These are phyloP conservation scores for Noctua janthe DNA, from an alignment of 2,888 invertebrate genomes.

Conservation along the genomic window DNA sequence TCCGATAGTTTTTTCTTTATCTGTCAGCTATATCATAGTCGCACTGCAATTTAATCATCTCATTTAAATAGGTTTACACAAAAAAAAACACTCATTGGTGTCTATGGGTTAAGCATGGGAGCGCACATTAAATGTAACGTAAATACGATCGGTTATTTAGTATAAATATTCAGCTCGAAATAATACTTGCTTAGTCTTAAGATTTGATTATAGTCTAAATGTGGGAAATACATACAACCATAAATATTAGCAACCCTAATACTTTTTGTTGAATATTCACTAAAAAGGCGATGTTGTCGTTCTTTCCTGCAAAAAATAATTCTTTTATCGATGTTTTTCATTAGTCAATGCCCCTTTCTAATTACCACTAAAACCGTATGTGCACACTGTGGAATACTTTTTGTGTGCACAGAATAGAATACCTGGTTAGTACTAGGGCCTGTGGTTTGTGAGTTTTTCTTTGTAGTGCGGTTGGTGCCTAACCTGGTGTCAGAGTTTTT, in stretches of 20 bases:
- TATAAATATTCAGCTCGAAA: neutral
- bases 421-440: too few species aligned
- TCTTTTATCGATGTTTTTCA: neutral
- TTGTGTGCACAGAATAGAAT: neutral
- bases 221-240: neutral
- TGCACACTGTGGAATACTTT: neutral
- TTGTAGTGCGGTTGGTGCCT: too few species aligned
- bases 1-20: constrained; percentile 42
- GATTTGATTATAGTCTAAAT: neutral
- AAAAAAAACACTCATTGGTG: neutral
- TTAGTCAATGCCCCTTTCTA: too few species aligned
- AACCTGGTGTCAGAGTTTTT: too few species aligned
- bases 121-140: neutral
- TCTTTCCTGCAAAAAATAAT: neutral
- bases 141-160: neutral
- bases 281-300: neutral
- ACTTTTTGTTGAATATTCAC: neutral
- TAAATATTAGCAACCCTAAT: neutral
- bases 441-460: neutral
- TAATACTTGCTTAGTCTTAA: neutral
- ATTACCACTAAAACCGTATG: neutral
- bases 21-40: constrained; percentile 41
- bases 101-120: neutral
- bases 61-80: constrained; percentile 19
- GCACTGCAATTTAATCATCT: constrained; percentile 51